A percentile compares a stretch with the other conserved stretches of the same genome.
phyloP scores from a whole-genome alignment of 1,140 invertebrate genomes.

The Acarapis woodi region DNA sequence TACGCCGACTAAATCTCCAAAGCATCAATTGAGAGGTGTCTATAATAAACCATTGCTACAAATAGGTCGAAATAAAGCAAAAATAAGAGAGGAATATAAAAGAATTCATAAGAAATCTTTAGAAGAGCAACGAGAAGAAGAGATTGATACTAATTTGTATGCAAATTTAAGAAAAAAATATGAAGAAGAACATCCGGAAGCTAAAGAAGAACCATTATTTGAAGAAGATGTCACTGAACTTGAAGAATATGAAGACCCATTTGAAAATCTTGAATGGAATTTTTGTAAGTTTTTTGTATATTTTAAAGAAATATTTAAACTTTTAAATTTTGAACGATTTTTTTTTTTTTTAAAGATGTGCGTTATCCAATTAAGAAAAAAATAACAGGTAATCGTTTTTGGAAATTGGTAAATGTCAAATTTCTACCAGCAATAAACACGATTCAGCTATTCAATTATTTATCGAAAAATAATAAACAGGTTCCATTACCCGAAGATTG shows the following conservation, averaged over 20 bases:
- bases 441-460: conserved; percentile 51
- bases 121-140: too few species aligned
- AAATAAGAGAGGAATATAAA: neutral
- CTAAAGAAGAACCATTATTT: too few species aligned
- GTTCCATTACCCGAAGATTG: conserved; percentile 14
- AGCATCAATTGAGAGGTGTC: too few species aligned
- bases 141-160: too few species aligned
- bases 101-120: neutral
- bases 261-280: neutral
- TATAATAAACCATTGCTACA: too few species aligned
- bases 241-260: neutral
- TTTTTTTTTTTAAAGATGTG: too few species aligned
- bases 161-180: too few species aligned
- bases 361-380: conserved; percentile 93
- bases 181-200: too few species aligned
- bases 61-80: too few species aligned
- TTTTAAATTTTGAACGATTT: conserved; percentile 4
- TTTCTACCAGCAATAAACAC: conserved; percentile 52
- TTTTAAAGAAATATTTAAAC: neutral
- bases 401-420: conserved; percentile 84
- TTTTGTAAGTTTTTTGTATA: neutral
- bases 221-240: too few species aligned
- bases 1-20: too few species aligned
- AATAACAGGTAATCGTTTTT: conserved; percentile 70
- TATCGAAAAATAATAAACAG: conserved; percentile 31